phyloP scores from a whole-genome alignment of 1,140 invertebrate species.

The Fopius arisanus region DNA sequence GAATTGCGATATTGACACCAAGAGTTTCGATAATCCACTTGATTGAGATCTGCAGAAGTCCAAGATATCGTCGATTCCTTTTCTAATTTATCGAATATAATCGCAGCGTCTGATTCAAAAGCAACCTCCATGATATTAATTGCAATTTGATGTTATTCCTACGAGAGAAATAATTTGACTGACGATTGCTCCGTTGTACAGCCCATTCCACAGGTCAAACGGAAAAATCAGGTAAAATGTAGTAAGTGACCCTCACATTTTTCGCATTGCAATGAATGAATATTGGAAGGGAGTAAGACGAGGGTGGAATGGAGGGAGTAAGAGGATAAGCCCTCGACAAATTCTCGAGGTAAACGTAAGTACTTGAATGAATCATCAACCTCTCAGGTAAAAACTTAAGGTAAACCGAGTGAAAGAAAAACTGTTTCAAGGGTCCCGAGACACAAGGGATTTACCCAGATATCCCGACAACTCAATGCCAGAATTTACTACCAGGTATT shows the following conservation, averaged over 20 bases:
- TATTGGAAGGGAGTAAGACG: no score
- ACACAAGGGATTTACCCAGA: not conserved
- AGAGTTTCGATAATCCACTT: not conserved
- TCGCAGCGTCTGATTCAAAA: slow-evolving; percentile 17
- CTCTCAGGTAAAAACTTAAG: not conserved
- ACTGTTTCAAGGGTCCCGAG: not conserved
- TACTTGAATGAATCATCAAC: not conserved
- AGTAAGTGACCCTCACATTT: not conserved
- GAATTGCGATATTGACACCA: not conserved
- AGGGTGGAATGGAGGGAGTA: not conserved
- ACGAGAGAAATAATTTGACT: not conserved
- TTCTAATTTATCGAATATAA: slow-evolving; percentile 17
- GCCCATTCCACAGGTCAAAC: no score
- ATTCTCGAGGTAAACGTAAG: not conserved
- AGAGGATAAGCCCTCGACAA: not conserved
- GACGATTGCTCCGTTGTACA: not conserved
- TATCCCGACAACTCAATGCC: not conserved
- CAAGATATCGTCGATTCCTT: not conserved
- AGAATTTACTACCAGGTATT: not conserved
- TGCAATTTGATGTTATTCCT: not conserved
- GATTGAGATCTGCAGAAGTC: not conserved
- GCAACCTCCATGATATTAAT: not conserved
- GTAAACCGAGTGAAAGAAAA: not conserved
- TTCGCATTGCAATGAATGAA: no score
- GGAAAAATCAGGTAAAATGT: not conserved